Evolutionary conservation across 37 sponge, comb jelly and placozoan genomes (phyloP), one percentile per base, ranked within the genome.

Genomic region (Crambe crambe): DNA sequence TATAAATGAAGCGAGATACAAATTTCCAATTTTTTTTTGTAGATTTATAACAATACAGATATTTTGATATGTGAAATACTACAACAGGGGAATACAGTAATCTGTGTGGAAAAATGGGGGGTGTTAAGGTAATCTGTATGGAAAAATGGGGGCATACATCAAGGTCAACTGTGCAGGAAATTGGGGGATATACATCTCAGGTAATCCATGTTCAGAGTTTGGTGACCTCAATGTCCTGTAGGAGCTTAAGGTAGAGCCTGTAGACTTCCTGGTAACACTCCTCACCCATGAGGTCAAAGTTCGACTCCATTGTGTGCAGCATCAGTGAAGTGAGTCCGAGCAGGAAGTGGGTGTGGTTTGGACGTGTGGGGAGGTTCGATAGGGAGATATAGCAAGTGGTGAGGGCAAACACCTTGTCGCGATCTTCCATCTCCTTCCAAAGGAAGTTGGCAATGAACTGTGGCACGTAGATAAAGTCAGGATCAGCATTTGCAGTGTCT

Each of bases 181-280:
- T n/a, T n/a, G n/a, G n/a, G n/a, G n/a, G n/a, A n/a, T n/a, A n/a
- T n/a, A n/a, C n/a, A n/a, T n/a, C n/a, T n/a, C n/a, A n/a, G n/a
- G n/a, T n/a, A n/a, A n/a, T n/a, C n/a, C n/a, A n/a, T n/a, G n/a
- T n/a, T n/a, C n/a, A n/a, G n/a, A n/a, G n/a, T n/a, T n/a, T n/a
- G n/a, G n/a, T n/a, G n/a, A n/a, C n/a, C n/a, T n/a, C n/a, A n/a
- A n/a, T n/a, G n/a, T n/a, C n/a, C n/a, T n/a, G n/a, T n/a, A n/a
- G n/a, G n/a, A n/a, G n/a, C n/a, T n/a, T 34, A 32, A 39, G 29
- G 31, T 27, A 37, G 29, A 44, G 30, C 18, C 31, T 27, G 51
- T 60, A 60, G 21, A 60, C 71, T 58, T 83, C 75, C 39, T 74
- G 66, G 75, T 73, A 83, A 67, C 83, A 83, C 57, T 74, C 29